Conservation (phyloP, 2,113 vertebrate species). For the Perccottus glenii region DNA sequence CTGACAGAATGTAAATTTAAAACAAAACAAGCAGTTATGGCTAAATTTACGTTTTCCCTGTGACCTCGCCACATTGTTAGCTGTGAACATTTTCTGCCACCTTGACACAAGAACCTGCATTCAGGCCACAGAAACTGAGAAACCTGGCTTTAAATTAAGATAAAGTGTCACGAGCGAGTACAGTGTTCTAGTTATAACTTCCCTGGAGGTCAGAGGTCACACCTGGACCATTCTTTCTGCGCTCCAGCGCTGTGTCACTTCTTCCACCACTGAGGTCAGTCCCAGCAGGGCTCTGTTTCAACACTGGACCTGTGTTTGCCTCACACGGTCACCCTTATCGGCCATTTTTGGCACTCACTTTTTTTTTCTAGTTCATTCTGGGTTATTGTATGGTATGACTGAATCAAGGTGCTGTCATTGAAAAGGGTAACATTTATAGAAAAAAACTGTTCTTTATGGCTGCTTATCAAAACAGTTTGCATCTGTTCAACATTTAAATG, state of each 20-base stretch:
- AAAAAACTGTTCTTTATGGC: too few relatives aligned
- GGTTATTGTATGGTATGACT: background rate
- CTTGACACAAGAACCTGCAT: constrained; percentile 44
- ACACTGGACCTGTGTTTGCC: constrained; percentile 33
- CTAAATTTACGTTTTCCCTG: constrained; percentile 13
- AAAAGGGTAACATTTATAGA: too few relatives aligned
- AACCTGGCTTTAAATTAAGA: constrained; percentile 76
- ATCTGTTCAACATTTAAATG: constrained; percentile 39
- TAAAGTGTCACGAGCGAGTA: constrained; percentile 66
- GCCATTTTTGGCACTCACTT: constrained; percentile 32
- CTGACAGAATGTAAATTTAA: too few relatives aligned
- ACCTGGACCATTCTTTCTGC: constrained; percentile 75
- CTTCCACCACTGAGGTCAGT: constrained; percentile 55
- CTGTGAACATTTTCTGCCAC: constrained; percentile 28
- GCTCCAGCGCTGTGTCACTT: constrained; percentile 62
- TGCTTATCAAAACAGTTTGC: constrained; percentile 42
- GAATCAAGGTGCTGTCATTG: background rate
- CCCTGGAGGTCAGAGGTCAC: constrained; percentile 56
- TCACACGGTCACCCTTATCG: constrained; percentile 45
- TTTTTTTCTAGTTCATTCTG: background rate
- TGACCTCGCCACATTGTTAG: constrained; percentile 29
- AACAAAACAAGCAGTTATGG: too few relatives aligned
- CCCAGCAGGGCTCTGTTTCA: constrained; percentile 55
- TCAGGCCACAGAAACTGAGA: constrained; percentile 38
- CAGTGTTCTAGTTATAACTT: constrained; percentile 67